phyloP scores from a whole-genome alignment of 1,140 invertebrate genomes.

The Drosophila tsacasi region DNA sequence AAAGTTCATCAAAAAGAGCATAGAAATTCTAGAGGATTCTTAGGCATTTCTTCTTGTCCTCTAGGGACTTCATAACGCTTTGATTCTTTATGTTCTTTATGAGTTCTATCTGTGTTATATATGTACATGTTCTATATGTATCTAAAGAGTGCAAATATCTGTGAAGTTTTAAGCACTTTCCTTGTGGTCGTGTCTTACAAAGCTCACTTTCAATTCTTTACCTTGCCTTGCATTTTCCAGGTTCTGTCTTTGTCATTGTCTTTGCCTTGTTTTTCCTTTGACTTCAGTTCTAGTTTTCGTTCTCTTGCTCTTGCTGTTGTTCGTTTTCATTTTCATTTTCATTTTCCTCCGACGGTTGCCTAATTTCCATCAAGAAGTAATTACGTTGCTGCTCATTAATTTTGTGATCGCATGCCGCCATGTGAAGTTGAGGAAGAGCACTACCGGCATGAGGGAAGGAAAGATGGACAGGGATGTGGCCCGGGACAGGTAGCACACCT shows the following conservation, averaged over 20 bases:
- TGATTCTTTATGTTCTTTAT: neutral
- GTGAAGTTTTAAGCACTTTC: neutral
- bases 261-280: slow-evolving; percentile 11
- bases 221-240: slow-evolving; percentile 31
- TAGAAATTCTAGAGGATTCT: neutral
- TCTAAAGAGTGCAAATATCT: neutral
- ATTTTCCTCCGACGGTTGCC: slow-evolving; percentile 42
- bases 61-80: too few species aligned
- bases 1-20: too few species aligned
- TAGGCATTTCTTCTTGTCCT: neutral
- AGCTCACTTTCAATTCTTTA: slow-evolving; percentile 47
- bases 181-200: neutral
- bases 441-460: neutral
- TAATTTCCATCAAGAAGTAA: slow-evolving; percentile 83
- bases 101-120: too few species aligned
- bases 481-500: slow-evolving; percentile 16
- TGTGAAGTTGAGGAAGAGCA: slow-evolving; percentile 50
- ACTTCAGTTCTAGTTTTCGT: slow-evolving; percentile 1
- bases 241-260: slow-evolving; percentile 27
- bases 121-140: too few species aligned
- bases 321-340: slow-evolving; percentile 58
- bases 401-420: slow-evolving; percentile 80
- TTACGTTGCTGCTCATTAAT: slow-evolving; percentile 81
- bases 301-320: slow-evolving; percentile 14
- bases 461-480: neutral